A percentile compares a stretch with the other conserved stretches of the same genome.
These are phyloP conservation scores for Drosophila rellima DNA, from an alignment of 2,888 invertebrate species.

Conservation along the genomic window DNA sequence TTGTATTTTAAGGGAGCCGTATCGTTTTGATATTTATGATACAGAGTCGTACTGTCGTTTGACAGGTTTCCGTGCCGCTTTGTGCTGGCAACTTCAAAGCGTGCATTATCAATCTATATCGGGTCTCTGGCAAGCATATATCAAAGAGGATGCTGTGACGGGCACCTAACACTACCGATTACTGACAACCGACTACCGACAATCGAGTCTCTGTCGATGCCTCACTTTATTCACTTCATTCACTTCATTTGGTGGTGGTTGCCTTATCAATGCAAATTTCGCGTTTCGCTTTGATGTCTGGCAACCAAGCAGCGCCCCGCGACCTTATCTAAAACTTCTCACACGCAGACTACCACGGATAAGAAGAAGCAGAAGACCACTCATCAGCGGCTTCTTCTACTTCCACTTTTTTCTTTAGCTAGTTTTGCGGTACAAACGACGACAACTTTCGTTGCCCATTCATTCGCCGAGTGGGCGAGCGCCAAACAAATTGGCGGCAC, in stretches of 20 bases:
- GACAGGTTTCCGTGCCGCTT: slow-evolving; percentile 30
- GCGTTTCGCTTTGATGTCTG: slow-evolving; percentile 59
- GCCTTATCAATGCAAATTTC: slow-evolving; percentile 74
- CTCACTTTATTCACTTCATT: slow-evolving; percentile 5
- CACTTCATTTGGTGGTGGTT: background rate
- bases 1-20: background rate
- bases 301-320: slow-evolving; percentile 51
- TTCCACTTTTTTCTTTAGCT: background rate
- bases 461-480: slow-evolving; percentile 52
- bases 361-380: slow-evolving; percentile 23
- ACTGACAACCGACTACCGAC: background rate
- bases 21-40: background rate
- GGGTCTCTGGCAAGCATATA: slow-evolving; percentile 24
- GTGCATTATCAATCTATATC: slow-evolving; percentile 44
- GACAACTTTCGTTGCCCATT: slow-evolving; percentile 50
- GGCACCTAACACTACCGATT: slow-evolving; percentile 37
- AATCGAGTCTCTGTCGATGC: slow-evolving; percentile 9
- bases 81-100: slow-evolving; percentile 58
- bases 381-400: background rate
- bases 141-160: slow-evolving; percentile 53
- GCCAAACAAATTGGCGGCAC: slow-evolving; percentile 61
- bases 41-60: background rate
- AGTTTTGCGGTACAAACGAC: slow-evolving; percentile 16
- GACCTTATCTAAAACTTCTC: slow-evolving; percentile 78
- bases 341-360: slow-evolving; percentile 70